Conservation (phyloP, 2,797 vertebrate species). For the Adrianichthys oophorus region DNA sequence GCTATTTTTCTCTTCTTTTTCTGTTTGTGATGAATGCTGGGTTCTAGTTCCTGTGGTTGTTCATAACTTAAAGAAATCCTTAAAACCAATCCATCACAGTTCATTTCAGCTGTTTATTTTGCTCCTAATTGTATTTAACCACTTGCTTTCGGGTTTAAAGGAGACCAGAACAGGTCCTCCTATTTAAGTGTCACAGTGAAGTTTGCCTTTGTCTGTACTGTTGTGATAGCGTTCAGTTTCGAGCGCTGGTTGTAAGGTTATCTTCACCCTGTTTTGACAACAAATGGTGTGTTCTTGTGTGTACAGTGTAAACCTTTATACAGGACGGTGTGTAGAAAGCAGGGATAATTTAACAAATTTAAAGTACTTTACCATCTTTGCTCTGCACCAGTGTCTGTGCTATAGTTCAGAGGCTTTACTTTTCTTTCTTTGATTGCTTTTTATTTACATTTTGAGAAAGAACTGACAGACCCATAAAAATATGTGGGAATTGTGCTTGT, state of each 20-base stretch:
- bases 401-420: not conserved
- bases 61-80: too few relatives aligned
- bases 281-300: constrained; percentile 53
- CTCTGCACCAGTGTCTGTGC: not conserved
- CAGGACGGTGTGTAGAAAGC: constrained; percentile 6
- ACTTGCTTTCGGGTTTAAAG: constrained; percentile 40
- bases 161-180: constrained; percentile 12
- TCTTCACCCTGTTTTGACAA: constrained; percentile 67
- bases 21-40: constrained; percentile 55
- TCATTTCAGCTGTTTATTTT: constrained; percentile 34
- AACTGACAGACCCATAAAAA: constrained; percentile 20
- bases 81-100: constrained; percentile 22
- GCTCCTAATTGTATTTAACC: constrained; percentile 28
- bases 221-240: constrained; percentile 46
- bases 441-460: not conserved
- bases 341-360: not conserved
- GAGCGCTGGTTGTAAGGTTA: constrained; percentile 47
- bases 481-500: constrained; percentile 17
- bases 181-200: constrained; percentile 24
- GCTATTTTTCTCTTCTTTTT: constrained; percentile 49
- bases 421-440: not conserved
- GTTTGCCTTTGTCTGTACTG: constrained; percentile 41
- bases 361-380: constrained; percentile 6
- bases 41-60: constrained; percentile 6
- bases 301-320: constrained; percentile 62